phyloP scores from a whole-genome alignment of 2,113 vertebrate species.

The Pseudopodoces humilis region DNA sequence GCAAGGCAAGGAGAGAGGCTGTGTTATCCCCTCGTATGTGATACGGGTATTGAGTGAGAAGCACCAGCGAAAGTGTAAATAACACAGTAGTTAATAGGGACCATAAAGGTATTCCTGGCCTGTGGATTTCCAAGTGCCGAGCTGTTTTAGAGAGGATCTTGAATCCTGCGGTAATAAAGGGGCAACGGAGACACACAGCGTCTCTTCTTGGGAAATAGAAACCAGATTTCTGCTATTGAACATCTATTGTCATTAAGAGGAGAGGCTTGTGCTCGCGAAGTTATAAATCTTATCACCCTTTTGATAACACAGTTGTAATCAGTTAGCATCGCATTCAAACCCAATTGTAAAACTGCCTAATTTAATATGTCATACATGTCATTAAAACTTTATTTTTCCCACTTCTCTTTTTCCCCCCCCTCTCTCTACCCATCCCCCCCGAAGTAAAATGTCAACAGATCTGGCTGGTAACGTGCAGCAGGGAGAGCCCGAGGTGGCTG shows the following conservation, averaged over 20 bases:
- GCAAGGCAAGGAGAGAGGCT: not conserved
- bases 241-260: conserved; percentile 70
- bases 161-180: conserved; percentile 51
- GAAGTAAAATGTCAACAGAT: conserved; percentile 47
- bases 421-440: not conserved
- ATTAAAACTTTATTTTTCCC: conserved; percentile 70
- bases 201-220: conserved; percentile 65
- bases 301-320: conserved; percentile 81
- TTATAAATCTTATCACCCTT: conserved; percentile 80
- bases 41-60: conserved; percentile 56
- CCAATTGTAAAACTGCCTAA: conserved; percentile 77
- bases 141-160: conserved; percentile 56
- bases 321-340: conserved; percentile 72
- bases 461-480: conserved; percentile 13
- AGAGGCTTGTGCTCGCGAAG: conserved; percentile 71
- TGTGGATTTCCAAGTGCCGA: conserved; percentile 59
- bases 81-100: conserved; percentile 56
- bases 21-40: conserved; percentile 27
- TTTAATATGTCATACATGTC: conserved; percentile 75
- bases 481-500: conserved; percentile 8
- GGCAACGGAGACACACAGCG: conserved; percentile 63
- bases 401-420: not conserved
- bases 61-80: conserved; percentile 63
- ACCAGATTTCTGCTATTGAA: conserved; percentile 68
- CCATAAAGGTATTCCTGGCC: conserved; percentile 69